Evolutionary conservation across 2,888 invertebrate genomes (phyloP).

Genomic region (Exocentrus adspersus): DNA sequence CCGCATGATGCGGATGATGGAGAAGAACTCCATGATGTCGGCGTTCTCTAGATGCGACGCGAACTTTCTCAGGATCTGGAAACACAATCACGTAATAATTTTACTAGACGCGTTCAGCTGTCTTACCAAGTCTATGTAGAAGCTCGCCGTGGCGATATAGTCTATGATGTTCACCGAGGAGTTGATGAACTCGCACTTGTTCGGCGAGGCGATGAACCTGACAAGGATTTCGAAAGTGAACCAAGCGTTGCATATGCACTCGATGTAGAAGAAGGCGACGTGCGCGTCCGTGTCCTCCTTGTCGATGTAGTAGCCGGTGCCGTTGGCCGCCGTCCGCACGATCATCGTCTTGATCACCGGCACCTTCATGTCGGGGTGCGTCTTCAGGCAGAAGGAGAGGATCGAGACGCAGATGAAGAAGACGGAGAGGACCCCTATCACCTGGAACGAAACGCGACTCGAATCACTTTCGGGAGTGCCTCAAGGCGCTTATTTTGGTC

Average conservation of each 20-base stretch:
- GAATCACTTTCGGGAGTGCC: no score
- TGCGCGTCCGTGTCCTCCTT: slow-evolving; percentile 95
- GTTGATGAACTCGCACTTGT: slow-evolving; percentile 93
- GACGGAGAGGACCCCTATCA: slow-evolving; percentile 97
- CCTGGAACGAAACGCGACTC: slow-evolving; percentile 82
- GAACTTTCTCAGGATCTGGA: slow-evolving; percentile 77
- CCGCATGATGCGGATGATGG: slow-evolving; percentile 97
- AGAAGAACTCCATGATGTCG: slow-evolving; percentile 96
- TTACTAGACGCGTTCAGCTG: no score
- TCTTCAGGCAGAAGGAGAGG: slow-evolving; percentile 99
- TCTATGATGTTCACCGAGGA: slow-evolving; percentile 98
- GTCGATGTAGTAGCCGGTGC: slow-evolving; percentile 86
- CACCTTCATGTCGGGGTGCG: slow-evolving; percentile 97
- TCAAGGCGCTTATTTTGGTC: no score
- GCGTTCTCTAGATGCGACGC: slow-evolving; percentile 93
- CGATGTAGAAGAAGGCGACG: slow-evolving; percentile 97
- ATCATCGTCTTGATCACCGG: slow-evolving; percentile 86
- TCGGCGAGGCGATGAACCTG: slow-evolving; percentile 88
- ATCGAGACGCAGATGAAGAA: slow-evolving; percentile 99
- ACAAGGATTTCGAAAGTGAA: slow-evolving; percentile 95
- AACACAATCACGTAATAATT: neutral
- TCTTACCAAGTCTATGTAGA: slow-evolving; percentile 91
- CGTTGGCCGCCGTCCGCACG: slow-evolving; percentile 79
- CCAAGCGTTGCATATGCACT: slow-evolving; percentile 99
- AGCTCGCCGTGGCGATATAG: slow-evolving; percentile 97